Base-by-base conservation (phyloP, 2,797 vertebrate genomes). In the Tenualosa thibaudeaui region DNA sequence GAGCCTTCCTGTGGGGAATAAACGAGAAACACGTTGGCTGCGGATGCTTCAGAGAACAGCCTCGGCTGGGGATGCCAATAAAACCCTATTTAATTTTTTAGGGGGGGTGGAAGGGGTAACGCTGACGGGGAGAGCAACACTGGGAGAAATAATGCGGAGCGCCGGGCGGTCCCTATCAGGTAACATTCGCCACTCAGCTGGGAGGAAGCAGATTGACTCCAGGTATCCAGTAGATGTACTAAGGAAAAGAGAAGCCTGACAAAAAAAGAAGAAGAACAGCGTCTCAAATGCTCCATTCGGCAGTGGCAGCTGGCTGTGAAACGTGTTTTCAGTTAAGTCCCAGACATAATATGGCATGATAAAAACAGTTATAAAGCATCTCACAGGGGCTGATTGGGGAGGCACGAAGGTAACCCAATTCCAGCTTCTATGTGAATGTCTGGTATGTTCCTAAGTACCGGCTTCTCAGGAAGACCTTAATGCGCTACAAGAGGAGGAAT, bases 1-100 rank as follows among this genome's bases (percentile, higher is more conserved):
- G 89, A 83, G 86, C 91, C 89, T 91, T 90, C 93, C 92, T 89
- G 88, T 87, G 62, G 91, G 89, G 93, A 92, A 90, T 89, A 94
- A 94, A 94, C 91, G 92, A 82, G 89, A 94, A 93, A 91, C 94
- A 94, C 86, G 91, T 91, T 46, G 17, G 17, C 5, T 90, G 82
- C 86, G 89, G 88, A 90, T 88, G 92, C 92, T 92, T 43, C 51
- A 84, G 86, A 24, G 15, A 82, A 83, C 26, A 3, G 87, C 78
- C 82, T 15, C 26, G 83, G 37, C 82, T 84, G 91, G 90, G 91
- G 94, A 93, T 92, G 89, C 93, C 93, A 90, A 89, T 94, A 91
- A 91, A 91, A 89, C 87, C 86, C 81, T 85, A 87, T n/a, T 89
- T 89, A 37, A 71, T 86, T 92, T 90, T 84, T 90, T 26, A 13